Conservation (phyloP, 2,888 invertebrate species). For the Amitus sp. region DNA sequence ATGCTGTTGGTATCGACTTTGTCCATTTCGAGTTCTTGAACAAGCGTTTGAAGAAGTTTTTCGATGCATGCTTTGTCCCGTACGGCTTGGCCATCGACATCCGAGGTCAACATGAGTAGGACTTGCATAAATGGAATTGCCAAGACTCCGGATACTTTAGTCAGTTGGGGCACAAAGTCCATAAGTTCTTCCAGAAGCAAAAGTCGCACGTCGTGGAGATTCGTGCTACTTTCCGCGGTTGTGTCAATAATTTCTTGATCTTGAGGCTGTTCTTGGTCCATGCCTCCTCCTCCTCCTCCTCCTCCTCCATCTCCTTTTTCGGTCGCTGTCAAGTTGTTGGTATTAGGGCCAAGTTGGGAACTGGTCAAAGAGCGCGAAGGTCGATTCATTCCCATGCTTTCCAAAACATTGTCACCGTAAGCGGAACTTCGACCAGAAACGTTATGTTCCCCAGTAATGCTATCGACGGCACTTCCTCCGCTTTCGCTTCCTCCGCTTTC, state of each 20-base stretch:
- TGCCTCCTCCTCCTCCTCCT: slow-evolving; percentile 54
- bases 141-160: slow-evolving; percentile 82
- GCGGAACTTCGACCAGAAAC: slow-evolving; percentile 94
- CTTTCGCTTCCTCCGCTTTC: slow-evolving; percentile 81
- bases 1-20: slow-evolving; percentile 69
- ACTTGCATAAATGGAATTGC: slow-evolving; percentile 94
- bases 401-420: slow-evolving; percentile 81
- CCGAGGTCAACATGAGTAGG: slow-evolving; percentile 87
- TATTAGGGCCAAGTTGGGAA: not conserved
- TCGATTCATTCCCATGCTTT: no score
- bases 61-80: slow-evolving; percentile 82
- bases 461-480: slow-evolving; percentile 91
- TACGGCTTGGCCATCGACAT: slow-evolving; percentile 87
- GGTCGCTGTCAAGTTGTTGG: not conserved
- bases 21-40: slow-evolving; percentile 77
- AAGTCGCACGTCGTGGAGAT: slow-evolving; percentile 76
- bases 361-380: no score
- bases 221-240: slow-evolving; percentile 64
- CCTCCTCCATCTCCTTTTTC: slow-evolving; percentile 49
- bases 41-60: slow-evolving; percentile 77
- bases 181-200: slow-evolving; percentile 80
- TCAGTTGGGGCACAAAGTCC: slow-evolving; percentile 80
- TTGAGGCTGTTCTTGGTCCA: slow-evolving; percentile 55
- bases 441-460: slow-evolving; percentile 85
- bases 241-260: slow-evolving; percentile 63